Evolutionary conservation across 2,113 vertebrate species (phyloP), one percentile per base, ranked within the genome.

Genomic region (Hypocryptadius cinnamomeus): DNA sequence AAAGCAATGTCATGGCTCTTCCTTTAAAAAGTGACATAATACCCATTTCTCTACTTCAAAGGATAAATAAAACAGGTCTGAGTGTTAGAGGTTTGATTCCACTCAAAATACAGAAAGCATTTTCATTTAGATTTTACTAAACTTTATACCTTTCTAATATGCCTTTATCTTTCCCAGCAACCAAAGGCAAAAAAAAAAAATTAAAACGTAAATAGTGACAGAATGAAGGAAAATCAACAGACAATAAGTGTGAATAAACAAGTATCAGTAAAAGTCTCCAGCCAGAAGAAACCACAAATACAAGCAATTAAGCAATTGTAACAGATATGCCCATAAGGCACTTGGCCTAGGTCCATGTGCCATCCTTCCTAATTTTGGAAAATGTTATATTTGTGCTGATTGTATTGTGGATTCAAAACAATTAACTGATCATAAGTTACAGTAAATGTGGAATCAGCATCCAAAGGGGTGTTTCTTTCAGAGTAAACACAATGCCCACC

Each of bases 321-420:
- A 93, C 47, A 94, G 82, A 94, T 45, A 87, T 39, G 68, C 68
- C 96, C 79, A 60, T 59, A 61, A 93, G 88, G 92, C 85, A 60
- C 47, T 90, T 91, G 90, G 88, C 82, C 23, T 42, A 51, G 24
- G 25, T 87, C 78, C 85, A 77, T 6, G 9, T 51, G 59, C 60
- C 68, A 73, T 44, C 31, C 79, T 73, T 77, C 72, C 64, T 88
- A 73, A 83, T 77, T 88, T 63, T 80, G 76, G 79, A 70, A 77
- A 70, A 60, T 40, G 54, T 72, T 74, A 35, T 76, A 85, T 93
- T 57, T 91, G 53, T 65, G 78, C 76, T 84, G 80, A 82, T 65
- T 83, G 12, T 31, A 54, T 6, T 78, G 72, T 45, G 40, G 72
- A 93, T 84, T 83, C 87, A 81, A 85, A 89, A 53, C 28, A 80